Evolutionary conservation across 1,140 invertebrate species (phyloP).

Genomic region (Ganaspis sp.): DNA sequence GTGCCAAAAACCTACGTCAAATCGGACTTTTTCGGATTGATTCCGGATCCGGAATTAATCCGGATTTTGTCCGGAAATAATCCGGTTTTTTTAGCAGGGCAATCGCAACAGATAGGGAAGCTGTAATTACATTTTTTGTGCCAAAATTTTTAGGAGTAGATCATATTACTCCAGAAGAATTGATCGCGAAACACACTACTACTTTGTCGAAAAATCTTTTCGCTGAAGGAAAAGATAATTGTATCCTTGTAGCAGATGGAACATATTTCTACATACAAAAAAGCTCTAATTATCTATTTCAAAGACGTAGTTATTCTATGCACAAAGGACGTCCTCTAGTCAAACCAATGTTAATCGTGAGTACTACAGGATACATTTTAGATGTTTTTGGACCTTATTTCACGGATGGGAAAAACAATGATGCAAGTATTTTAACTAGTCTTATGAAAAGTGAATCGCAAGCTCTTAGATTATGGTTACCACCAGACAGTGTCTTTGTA

Average conservation of each 20-base stretch:
- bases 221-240: not conserved
- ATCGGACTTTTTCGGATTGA: too few relatives aligned
- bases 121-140: not conserved
- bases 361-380: conserved; percentile 20
- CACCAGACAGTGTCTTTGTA: not conserved
- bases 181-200: not conserved
- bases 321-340: conserved; percentile 31
- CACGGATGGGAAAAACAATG: conserved; percentile 32
- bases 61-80: too few relatives aligned
- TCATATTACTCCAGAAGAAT: not conserved
- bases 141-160: not conserved
- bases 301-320: conserved; percentile 11
- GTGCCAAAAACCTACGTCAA: too few relatives aligned
- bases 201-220: not conserved
- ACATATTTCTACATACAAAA: conserved; percentile 30
- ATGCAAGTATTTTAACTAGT: not conserved
- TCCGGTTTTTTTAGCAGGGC: too few relatives aligned
- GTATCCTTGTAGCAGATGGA: conserved; percentile 12
- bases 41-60: too few relatives aligned
- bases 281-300: conserved; percentile 20
- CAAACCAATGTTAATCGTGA: conserved; percentile 30
- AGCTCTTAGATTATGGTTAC: not conserved
- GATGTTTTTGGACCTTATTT: conserved; percentile 31
- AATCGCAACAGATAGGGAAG: not conserved
- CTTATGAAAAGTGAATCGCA: not conserved